Conservation (phyloP, 2,888 invertebrate genomes). For the Lasioglossum lativentre region DNA sequence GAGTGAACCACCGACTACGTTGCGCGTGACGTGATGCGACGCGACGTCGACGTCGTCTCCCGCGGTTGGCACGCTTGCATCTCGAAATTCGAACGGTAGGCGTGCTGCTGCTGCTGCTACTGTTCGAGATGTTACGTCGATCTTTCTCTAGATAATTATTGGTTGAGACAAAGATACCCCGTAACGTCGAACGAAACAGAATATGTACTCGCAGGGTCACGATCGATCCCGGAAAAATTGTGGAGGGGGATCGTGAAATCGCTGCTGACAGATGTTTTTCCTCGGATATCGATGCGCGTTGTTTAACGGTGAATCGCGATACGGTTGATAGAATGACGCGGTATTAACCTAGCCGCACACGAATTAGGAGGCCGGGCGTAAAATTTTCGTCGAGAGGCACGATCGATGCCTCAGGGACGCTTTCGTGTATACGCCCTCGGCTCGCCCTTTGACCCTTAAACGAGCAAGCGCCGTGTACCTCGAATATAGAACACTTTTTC, state of each 20-base stretch:
- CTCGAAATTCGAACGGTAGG: conserved; percentile 32
- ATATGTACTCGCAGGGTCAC: background rate
- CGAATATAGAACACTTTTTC: conserved; percentile 13
- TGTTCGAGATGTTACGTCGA: background rate
- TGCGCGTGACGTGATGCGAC: conserved; percentile 17
- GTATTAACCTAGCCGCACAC: conserved; percentile 23
- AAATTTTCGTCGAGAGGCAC: conserved; percentile 65
- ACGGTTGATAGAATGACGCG: background rate
- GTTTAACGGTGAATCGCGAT: conserved; percentile 44
- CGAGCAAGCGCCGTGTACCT: conserved; percentile 70
- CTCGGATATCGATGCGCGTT: conserved; percentile 30
- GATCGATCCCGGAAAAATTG: background rate
- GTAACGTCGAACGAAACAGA: background rate
- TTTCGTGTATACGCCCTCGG: conserved; percentile 70
- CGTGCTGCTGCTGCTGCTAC: conserved; percentile 7
- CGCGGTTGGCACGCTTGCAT: conserved; percentile 54
- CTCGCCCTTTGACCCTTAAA: conserved; percentile 73
- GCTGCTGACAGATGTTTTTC: conserved; percentile 5
- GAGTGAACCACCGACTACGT: conserved; percentile 65
- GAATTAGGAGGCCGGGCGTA: conserved; percentile 46
- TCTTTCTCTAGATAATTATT: background rate
- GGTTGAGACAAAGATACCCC: background rate
- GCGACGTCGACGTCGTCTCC: conserved; percentile 1
- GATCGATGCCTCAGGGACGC: conserved; percentile 70
- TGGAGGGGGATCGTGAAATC: background rate